Evolutionary conservation across 2,113 vertebrate species (phyloP).

Genomic region (Solea senegalensis): DNA sequence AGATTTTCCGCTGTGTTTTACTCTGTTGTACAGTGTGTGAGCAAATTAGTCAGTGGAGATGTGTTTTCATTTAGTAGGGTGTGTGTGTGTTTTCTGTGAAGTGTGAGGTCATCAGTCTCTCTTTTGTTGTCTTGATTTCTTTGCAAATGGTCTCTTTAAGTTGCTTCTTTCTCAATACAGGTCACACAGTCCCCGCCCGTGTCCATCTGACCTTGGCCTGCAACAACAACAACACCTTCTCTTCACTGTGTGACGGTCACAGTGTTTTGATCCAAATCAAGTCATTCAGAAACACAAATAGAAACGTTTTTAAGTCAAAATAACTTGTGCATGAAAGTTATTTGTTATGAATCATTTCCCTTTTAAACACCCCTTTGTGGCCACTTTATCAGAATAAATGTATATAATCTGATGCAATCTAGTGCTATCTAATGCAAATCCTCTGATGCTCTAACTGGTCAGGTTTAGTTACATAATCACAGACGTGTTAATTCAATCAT

Average conservation of each 20-base stretch:
- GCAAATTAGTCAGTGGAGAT: constrained; percentile 6
- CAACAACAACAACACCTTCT: background rate
- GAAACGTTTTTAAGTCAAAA: background rate
- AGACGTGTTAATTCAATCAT: no score
- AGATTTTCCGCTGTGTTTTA: background rate
- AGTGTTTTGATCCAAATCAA: background rate
- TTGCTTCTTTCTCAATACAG: background rate
- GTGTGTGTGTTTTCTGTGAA: constrained; percentile 4
- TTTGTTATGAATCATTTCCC: no score
- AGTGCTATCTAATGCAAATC: no score
- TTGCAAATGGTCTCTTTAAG: background rate
- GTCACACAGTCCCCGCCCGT: background rate
- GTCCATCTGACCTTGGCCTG: background rate
- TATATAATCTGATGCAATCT: no score
- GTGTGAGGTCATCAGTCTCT: background rate
- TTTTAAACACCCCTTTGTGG: no score
- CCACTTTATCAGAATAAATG: no score
- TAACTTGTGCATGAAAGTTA: no score
- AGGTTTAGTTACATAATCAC: no score
- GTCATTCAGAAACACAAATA: background rate
- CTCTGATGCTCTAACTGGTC: no score
- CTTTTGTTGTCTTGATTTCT: constrained; percentile 18
- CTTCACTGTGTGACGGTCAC: background rate
- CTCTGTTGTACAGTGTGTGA: background rate
- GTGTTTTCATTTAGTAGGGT: background rate